Conservation (phyloP, 2,113 vertebrate species). For the Microcebus ravelobensis region DNA sequence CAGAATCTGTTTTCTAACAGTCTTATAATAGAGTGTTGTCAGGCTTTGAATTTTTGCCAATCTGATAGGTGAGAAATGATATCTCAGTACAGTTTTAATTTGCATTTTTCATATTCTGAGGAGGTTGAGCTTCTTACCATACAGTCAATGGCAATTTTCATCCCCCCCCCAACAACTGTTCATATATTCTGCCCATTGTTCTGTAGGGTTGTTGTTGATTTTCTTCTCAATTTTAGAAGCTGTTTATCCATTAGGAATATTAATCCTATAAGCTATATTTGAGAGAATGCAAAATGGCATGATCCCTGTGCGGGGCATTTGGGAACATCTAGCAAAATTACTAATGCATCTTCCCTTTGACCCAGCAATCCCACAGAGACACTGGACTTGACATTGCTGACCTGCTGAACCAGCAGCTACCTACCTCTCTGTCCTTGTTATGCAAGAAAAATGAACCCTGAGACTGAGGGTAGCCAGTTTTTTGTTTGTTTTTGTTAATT, state of each 20-base stretch:
- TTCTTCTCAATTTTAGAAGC: constrained; percentile 2
- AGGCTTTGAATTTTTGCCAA: neutral
- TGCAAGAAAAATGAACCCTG: neutral
- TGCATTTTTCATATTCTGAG: constrained; percentile 10
- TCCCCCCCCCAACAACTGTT: neutral
- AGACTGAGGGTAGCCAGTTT: neutral
- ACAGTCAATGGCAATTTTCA: neutral
- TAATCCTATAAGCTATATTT: neutral
- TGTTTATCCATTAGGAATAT: neutral
- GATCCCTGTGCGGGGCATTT: neutral
- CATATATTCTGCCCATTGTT: neutral
- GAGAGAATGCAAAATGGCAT: neutral
- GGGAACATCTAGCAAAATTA: neutral
- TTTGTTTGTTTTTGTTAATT: neutral
- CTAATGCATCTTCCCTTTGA: neutral
- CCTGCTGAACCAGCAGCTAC: neutral
- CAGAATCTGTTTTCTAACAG: neutral
- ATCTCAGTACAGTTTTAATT: neutral
- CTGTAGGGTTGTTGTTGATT: neutral
- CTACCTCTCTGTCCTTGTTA: neutral
- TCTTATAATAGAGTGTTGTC: neutral
- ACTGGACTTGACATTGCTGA: neutral
- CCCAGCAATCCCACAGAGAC: neutral
- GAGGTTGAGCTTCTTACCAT: neutral
- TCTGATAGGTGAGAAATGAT: neutral